phyloP scores from a whole-genome alignment of 1,140 invertebrate genomes.

The Drosophila nikananu region DNA sequence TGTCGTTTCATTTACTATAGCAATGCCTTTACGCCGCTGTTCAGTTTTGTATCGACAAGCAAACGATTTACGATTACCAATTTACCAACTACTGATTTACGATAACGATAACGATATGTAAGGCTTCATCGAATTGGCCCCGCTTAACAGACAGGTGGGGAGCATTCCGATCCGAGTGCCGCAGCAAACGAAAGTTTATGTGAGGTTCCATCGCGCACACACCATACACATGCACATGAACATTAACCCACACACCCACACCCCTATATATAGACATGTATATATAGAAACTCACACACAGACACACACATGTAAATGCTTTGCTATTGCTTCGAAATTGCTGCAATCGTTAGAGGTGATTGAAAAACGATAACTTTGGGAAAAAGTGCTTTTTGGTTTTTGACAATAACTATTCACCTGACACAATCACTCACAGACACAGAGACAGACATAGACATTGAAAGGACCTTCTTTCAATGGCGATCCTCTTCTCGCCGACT shows the following conservation, averaged over 20 bases:
- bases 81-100: constrained; percentile 28
- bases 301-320: constrained; percentile 46
- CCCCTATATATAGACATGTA: constrained; percentile 10
- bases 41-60: constrained; percentile 39
- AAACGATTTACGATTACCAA: constrained; percentile 32
- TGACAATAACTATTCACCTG: constrained; percentile 16
- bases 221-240: constrained; percentile 36
- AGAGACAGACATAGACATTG: constrained; percentile 31
- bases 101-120: constrained; percentile 34
- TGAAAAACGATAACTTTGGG: constrained; percentile 33
- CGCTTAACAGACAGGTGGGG: constrained; percentile 24
- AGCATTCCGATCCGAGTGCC: constrained; percentile 22
- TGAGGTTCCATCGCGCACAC: constrained; percentile 72
- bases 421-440: constrained; percentile 17
- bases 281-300: constrained; percentile 16
- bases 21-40: constrained; percentile 52
- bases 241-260: constrained; percentile 20
- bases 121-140: constrained; percentile 28
- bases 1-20: constrained; percentile 50
- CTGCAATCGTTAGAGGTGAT: constrained; percentile 46
- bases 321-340: constrained; percentile 64
- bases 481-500: constrained; percentile 47
- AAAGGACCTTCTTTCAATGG: constrained; percentile 18
- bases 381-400: constrained; percentile 43
- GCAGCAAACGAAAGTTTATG: constrained; percentile 35